Conservation (phyloP, 2,888 invertebrate genomes). For the Thyatira batis region DNA sequence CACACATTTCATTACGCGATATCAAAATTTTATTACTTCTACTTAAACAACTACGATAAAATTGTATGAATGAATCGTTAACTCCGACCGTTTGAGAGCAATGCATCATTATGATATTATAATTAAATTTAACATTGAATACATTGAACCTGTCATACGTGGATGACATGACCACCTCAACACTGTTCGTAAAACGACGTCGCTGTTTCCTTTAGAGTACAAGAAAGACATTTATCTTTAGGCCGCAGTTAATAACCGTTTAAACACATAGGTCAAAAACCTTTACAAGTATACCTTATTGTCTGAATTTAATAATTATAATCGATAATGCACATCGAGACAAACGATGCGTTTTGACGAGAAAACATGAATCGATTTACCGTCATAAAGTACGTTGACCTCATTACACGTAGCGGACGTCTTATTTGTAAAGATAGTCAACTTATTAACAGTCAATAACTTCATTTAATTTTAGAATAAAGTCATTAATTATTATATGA, state of each 20-base stretch:
- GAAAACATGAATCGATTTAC: slow-evolving; percentile 55
- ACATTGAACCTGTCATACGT: slow-evolving; percentile 4
- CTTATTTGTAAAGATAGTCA: slow-evolving; percentile 42
- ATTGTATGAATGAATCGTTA: slow-evolving; percentile 3
- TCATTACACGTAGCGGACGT: slow-evolving; percentile 45
- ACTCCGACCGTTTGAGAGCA: background rate
- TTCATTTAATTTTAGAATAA: slow-evolving; percentile 30
- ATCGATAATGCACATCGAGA: slow-evolving; percentile 46
- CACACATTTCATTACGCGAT: background rate
- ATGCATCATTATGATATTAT: background rate
- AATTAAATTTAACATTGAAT: slow-evolving; percentile 10
- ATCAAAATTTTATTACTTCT: background rate
- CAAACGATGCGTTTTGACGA: slow-evolving; percentile 51
- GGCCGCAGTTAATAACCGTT: slow-evolving; percentile 15
- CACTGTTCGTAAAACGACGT: slow-evolving; percentile 1
- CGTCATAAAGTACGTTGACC: slow-evolving; percentile 56
- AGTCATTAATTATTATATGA: too few relatives aligned
- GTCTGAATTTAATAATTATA: slow-evolving; percentile 42
- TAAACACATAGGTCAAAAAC: slow-evolving; percentile 34
- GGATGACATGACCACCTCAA: slow-evolving; percentile 5
- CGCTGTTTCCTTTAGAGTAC: slow-evolving; percentile 6
- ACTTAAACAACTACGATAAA: slow-evolving; percentile 1
- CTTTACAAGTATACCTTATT: slow-evolving; percentile 42
- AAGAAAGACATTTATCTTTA: background rate
- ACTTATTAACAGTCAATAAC: slow-evolving; percentile 47